Base-by-base conservation (phyloP, 1,140 invertebrate genomes). In the Prorops nasuta region DNA sequence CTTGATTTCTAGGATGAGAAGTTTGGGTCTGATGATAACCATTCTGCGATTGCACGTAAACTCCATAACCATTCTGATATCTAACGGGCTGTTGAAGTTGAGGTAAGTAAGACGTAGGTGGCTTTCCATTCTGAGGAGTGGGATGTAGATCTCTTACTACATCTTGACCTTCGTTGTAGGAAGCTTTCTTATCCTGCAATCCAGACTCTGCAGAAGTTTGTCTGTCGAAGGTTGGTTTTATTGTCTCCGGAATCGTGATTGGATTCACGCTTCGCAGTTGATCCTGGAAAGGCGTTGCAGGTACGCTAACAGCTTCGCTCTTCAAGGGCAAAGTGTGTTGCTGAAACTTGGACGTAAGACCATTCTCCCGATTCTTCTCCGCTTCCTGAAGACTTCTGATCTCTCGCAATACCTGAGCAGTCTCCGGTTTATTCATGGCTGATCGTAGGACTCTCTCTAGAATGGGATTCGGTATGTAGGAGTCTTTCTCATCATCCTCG, bases 391-490 rank as follows among this genome's bases (percentile, higher is more conserved):
- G 63, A 28, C 67, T 74, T 39, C 71, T 67, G 3, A 81, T 79
- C 59, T 81, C 80, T 20, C 80, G 75, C 6, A 77, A 46, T 3
- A 78, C 71, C 40, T 78, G 74, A 12, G 77, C 83, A 42, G 80
- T 81, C 71, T 87, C 84, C 3, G 85, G 79, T 71, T 88, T 88
- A 56, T 88, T 86, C 69, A 89, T 82, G 0, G 90, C 89, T 0
- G 89, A 90, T 44, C 90, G 81, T 3, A 94, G 71, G 0, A 95
- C 91, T 51, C 91, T 78, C 70, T 94, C 91, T 49, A 94, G 72
- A 55, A 95, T 92, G 10, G 92, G 92, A 78, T 94, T 94, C 0
- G 92, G 91, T 66, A 94, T 91, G 59, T 92, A 92, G 59, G 88
- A 89, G 44, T 93, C 90, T 44, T 91, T 89, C 71, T 93, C 91